Base-by-base conservation (phyloP, 1,140 invertebrate species). In the Oscheius sp. region DNA sequence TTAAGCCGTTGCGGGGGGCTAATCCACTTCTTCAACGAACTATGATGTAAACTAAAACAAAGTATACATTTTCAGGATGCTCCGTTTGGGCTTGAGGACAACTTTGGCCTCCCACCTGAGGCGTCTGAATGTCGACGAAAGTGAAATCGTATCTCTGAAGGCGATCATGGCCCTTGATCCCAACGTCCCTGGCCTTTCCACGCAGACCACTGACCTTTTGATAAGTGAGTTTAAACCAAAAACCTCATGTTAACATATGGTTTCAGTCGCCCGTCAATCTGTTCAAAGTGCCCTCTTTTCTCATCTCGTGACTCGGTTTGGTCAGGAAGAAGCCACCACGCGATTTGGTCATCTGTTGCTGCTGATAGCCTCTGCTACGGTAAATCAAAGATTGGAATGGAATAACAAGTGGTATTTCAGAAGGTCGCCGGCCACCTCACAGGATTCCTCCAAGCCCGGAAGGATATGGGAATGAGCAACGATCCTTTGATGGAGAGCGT, bases 91-190 rank as follows among this genome's bases (percentile, higher is more conserved):
- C 46, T 73, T 78, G 55, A 66, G 32, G 3, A 75, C 72, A 23
- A 52, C 46, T 29, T 31, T 78, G 18, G 15, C 68, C 20, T 46
- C 66, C 20, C 67, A 55, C 20, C 38, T 78, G 18, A 52, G 65
- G 29, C 26, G 65, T 1, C 26, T 77, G 3, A 23, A 55, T 10
- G 46, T 78, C 7, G 76, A 71, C 35, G 35, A 72, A 32, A 68
- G 68, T 15, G 81, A 82, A 63, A 79, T 79, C 61, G 80, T 82
- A 13, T 71, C 66, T n/a, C 35, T 82, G 68, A 82, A 82, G 66
- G 81, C 81, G 3, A 82, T 82, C 61, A 77, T 84, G 35, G 80
- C 79, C 0, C 52, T 82, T 13, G 81, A 82, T 59, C 77, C 82
- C 7, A 77, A 80, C 55, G 74, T 76, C 10, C 45, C 45, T 15